These are phyloP conservation scores for Myotis myotis DNA, from an alignment of 2,797 vertebrate genomes.

Conservation along the genomic window DNA sequence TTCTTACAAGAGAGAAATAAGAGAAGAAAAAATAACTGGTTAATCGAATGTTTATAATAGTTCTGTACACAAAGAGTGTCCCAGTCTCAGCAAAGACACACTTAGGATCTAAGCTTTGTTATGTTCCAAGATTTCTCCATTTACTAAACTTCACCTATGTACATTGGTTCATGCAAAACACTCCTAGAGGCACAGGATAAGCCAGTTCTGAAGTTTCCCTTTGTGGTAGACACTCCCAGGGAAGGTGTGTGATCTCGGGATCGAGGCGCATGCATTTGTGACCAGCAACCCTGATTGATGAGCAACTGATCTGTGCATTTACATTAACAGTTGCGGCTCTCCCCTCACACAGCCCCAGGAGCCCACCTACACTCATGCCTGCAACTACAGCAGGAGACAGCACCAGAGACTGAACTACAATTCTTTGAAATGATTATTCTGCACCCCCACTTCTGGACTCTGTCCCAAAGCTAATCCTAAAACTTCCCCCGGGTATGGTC, in stretches of 20 bases:
- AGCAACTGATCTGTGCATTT: background rate
- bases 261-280: background rate
- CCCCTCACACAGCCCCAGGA: background rate
- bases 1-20: background rate
- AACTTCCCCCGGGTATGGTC: background rate
- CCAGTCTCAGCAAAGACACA: background rate
- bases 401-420: background rate
- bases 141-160: background rate
- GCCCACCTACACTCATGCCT: background rate
- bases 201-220: background rate
- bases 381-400: background rate
- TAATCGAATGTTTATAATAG: background rate
- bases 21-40: background rate
- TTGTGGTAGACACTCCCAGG: background rate
- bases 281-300: background rate
- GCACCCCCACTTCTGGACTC: background rate
- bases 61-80: background rate
- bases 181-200: background rate
- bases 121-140: background rate
- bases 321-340: background rate
- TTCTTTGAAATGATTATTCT: slow-evolving; percentile 15
- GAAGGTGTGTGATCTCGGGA: background rate
- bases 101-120: background rate
- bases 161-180: background rate
- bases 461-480: background rate